Base-by-base conservation (phyloP, 2,113 vertebrate species). In the Meriones unguiculatus region DNA sequence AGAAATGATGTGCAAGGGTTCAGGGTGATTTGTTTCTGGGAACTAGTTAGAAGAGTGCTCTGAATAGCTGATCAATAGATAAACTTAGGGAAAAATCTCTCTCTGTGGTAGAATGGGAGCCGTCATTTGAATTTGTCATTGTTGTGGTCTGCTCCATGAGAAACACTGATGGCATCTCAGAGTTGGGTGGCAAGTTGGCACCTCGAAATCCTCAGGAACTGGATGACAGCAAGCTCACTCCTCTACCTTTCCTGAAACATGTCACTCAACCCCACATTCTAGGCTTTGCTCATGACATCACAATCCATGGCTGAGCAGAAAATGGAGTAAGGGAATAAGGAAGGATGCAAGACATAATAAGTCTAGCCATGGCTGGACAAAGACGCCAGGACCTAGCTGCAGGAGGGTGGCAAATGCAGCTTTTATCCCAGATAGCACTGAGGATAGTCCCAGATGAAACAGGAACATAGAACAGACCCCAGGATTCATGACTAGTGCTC, bases 321-420 rank as follows among this genome's bases (percentile, higher is more conserved):
- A 82, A 7, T 5, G 18, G 20, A 82, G 80, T n/a, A 62, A 24
- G 18, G 54, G 18, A 59, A n/a, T 59, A 78, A 54, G 15, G 28
- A 62, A 82, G 35, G 80, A 38, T 9, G 11, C 30, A 32, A 35
- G 50, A 17, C 32, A 1, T 15, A 35, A 28, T 50, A 54, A 76
- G 50, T 35, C 30, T 20, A 80, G 78, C 18, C 20, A 18, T 22
- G 8, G 30, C 77, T 52, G 7, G 76, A 52, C 25, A 28, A 78
- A 52, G 46, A 78, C 76, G 95, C 46, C 62, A n/a, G 80, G 87
- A 52, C 57, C 46, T 70, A 25, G 82, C 59, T 35, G 59, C 73
- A 50, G 84, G 73, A 57, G 52, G 10, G 80, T 65, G 91, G 73
- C 52, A 87, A 89, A 72, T 77, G 89, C 35, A 91, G 89, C 38